These are phyloP conservation scores for Saimiri boliviensis DNA, from an alignment of 2,113 vertebrate species.

Conservation along the genomic window DNA sequence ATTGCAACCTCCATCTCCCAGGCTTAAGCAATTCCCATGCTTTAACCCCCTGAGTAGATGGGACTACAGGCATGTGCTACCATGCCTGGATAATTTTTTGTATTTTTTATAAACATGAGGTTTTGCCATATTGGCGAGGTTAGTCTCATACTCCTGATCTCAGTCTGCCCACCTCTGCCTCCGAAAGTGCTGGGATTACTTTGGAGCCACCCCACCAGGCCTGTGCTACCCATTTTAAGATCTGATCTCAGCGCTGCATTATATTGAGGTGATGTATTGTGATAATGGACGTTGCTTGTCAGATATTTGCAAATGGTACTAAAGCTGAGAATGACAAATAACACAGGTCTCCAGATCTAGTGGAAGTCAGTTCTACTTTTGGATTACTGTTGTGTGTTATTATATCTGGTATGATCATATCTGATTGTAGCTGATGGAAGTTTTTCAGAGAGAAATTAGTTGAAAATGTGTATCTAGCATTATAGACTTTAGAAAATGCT, in stretches of 20 bases:
- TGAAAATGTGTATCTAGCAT: slow-evolving; percentile 29
- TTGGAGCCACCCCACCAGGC: too few species aligned
- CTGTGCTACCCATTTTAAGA: background rate
- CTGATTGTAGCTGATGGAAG: background rate
- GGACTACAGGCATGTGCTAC: too few species aligned
- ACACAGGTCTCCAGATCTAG: background rate
- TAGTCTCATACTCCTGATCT: too few species aligned
- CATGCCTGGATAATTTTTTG: too few species aligned
- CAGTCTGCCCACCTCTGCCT: too few species aligned
- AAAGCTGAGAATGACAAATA: background rate
- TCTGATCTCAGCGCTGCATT: background rate
- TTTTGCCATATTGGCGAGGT: too few species aligned
- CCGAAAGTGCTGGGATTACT: too few species aligned
- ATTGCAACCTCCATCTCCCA: too few species aligned
- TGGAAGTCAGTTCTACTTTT: background rate
- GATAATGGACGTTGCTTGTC: background rate
- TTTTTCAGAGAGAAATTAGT: slow-evolving; percentile 33
- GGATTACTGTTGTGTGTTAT: background rate
- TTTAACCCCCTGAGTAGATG: too few species aligned
- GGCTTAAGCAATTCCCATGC: too few species aligned
- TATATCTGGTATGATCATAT: background rate
- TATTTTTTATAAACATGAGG: too few species aligned
- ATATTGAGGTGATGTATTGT: background rate
- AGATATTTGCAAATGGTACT: background rate
- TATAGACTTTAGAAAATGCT: slow-evolving; percentile 38